Base-by-base conservation (phyloP, 2,888 invertebrate species). In the Alviniconcha strummeri region DNA sequence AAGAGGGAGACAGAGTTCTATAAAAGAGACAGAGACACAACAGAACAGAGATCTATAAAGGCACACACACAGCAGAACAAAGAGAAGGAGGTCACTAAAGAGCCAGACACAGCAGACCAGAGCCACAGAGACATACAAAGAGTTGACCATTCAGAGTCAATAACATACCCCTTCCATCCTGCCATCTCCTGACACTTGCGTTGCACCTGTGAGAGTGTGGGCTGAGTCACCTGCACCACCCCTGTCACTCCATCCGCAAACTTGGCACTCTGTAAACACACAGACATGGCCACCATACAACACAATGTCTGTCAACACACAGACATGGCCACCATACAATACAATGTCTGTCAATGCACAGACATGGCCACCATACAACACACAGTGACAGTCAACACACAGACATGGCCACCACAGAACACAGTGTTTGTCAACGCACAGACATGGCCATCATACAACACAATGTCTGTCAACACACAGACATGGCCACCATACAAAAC, bases 161-260 rank as follows among this genome's bases (percentile, higher is more conserved):
- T 36, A 4, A n/a, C 88, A 84, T 92, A 95, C 95, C 94, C 94
- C 52, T 95, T 93, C 97, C 97, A 98, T 5, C 95, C 95, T 92
- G 98, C 98, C 95, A 97, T 97, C 4, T 95, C 93, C 92, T 97
- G 97, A 0, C 96, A 96, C 90, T 95, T 96, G 84, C 94, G 94
- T 92, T 98, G 98, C 13, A 99, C 94, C 52, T 96, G 94, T 0
- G 94, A 91, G 7, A 97, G 93, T 90, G 95, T 95, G 1, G 94
- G 94, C 86, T 95, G 96, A 8, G 96, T 96, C 81, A 98, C 95
- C 0, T 96, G 95, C 13, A 95, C 93, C 0, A 98, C 97, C 0
- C 97, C 97, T 13, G 90, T 88, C 0, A 98, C 96, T 0, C 98
- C 98, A 17, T 96, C 96, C 97, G 98, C 98, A 93, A 99, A 99